A percentile compares a stretch with the other conserved stretches of the same genome.
These are phyloP conservation scores for Pemphredon lugubris DNA, from an alignment of 2,888 invertebrate species.

Conservation along the genomic window DNA sequence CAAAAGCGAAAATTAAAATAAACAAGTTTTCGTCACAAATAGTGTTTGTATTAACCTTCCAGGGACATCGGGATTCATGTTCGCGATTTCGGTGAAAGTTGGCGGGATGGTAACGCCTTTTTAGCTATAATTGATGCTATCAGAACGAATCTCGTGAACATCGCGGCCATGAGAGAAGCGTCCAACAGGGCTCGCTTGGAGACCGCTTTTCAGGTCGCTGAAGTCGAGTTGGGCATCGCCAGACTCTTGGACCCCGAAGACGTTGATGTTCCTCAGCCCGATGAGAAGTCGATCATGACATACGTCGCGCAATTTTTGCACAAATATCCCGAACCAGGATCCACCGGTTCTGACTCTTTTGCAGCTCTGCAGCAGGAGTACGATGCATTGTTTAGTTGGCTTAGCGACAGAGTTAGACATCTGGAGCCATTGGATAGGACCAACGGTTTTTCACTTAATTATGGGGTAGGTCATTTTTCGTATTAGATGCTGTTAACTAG, in stretches of 20 bases:
- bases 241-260: conserved; percentile 96
- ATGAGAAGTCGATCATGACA: conserved; percentile 99
- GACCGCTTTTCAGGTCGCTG: conserved; percentile 96
- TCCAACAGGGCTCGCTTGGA: conserved; percentile 93
- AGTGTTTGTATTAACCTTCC: conserved; percentile 49
- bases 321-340: conserved; percentile 94
- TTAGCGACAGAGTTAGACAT: conserved; percentile 89
- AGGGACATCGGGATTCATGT: conserved; percentile 92
- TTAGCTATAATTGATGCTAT: conserved; percentile 97
- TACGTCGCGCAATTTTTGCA: conserved; percentile 99
- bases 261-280: conserved; percentile 97
- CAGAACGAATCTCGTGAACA: conserved; percentile 94
- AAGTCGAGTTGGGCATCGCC: conserved; percentile 94
- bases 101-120: conserved; percentile 98
- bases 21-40: not conserved
- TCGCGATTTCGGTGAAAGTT: conserved; percentile 96
- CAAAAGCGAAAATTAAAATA: too few species aligned
- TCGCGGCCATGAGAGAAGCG: conserved; percentile 89
- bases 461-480: too few species aligned
- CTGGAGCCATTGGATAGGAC: conserved; percentile 90
- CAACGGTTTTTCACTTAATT: conserved; percentile 89
- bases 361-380: conserved; percentile 91
- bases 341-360: conserved; percentile 87
- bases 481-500: conserved; percentile 57
- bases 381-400: conserved; percentile 90